A percentile compares a stretch with the other conserved stretches of the same genome.
Conservation (phyloP, 2,888 invertebrate species). For the Zygothrica quintamaculata region DNA sequence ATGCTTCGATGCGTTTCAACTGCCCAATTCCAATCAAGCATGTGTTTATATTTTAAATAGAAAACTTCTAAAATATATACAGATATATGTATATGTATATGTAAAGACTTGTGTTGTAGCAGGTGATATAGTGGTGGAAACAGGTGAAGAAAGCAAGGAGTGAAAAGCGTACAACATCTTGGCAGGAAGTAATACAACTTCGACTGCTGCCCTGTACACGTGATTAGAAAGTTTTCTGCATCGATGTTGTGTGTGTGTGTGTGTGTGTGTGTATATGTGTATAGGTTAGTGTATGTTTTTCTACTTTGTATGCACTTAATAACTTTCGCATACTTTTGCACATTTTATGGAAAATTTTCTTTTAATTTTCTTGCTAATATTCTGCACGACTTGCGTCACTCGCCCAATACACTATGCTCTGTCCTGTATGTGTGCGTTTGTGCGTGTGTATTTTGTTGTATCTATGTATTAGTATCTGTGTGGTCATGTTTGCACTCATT, state of each 20-base stretch:
- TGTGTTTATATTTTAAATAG: slow-evolving; percentile 80
- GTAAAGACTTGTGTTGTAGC: neutral
- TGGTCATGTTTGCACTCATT: slow-evolving; percentile 64
- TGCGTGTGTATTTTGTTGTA: slow-evolving; percentile 7
- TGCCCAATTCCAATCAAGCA: slow-evolving; percentile 75
- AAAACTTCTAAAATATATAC: slow-evolving; percentile 68
- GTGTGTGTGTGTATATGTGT: slow-evolving; percentile 26
- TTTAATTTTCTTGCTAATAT: slow-evolving; percentile 65
- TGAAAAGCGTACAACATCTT: slow-evolving; percentile 46
- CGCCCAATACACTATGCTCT: slow-evolving; percentile 16
- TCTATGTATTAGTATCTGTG: slow-evolving; percentile 10
- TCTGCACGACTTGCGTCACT: slow-evolving; percentile 58
- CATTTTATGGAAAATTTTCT: slow-evolving; percentile 77
- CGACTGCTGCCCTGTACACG: slow-evolving; percentile 72
- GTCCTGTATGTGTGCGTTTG: slow-evolving; percentile 11
- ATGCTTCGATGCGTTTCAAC: slow-evolving; percentile 32
- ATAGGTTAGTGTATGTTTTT: slow-evolving; percentile 59
- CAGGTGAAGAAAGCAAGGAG: neutral
- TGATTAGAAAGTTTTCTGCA: slow-evolving; percentile 75
- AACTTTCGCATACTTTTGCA: slow-evolving; percentile 79
- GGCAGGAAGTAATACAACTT: slow-evolving; percentile 71
- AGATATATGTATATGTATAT: slow-evolving; percentile 5
- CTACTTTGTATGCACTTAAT: slow-evolving; percentile 80
- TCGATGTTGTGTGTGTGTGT: slow-evolving; percentile 36
- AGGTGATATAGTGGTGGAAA: slow-evolving; percentile 4